Evolutionary conservation across 2,888 invertebrate genomes (phyloP).

Genomic region (Macrosoma leucophasiata): DNA sequence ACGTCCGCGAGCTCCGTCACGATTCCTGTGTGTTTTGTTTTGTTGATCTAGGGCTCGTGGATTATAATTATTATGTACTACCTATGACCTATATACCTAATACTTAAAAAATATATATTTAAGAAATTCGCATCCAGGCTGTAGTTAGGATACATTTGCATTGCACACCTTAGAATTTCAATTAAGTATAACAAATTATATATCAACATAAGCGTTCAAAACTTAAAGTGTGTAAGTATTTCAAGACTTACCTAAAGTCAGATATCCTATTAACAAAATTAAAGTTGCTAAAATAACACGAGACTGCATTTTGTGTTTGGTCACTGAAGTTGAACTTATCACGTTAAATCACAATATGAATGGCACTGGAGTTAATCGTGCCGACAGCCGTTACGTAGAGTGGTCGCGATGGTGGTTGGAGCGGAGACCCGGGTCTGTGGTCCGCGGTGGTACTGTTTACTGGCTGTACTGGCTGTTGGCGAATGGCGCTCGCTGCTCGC

Average conservation of each 20-base stretch:
- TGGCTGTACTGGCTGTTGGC: conserved; percentile 39
- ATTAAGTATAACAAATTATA: no score
- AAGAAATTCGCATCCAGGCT: no score
- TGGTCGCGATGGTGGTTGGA: conserved; percentile 5
- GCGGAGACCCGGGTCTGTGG: conserved; percentile 4
- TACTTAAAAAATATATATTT: no score
- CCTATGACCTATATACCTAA: no score
- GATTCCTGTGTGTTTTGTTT: no score
- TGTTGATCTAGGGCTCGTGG: no score
- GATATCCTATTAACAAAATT: conserved; percentile 33
- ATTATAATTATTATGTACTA: no score
- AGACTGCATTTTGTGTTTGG: conserved; percentile 27
- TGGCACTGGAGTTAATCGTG: conserved; percentile 12
- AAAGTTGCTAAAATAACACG: conserved; percentile 29
- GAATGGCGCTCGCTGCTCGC: conserved; percentile 35
- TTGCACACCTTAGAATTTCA: no score
- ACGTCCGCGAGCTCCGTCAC: no score
- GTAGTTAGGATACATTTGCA: no score
- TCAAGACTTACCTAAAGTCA: conserved; percentile 35
- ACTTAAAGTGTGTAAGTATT: not conserved
- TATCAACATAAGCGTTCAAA: not conserved
- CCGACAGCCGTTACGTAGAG: no score
- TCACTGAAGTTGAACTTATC: conserved; percentile 11
- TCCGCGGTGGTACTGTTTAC: conserved; percentile 30
- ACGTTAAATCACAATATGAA: conserved; percentile 20